phyloP scores from a whole-genome alignment of 2,797 vertebrate genomes.

The Lepilemur septentrionalis region DNA sequence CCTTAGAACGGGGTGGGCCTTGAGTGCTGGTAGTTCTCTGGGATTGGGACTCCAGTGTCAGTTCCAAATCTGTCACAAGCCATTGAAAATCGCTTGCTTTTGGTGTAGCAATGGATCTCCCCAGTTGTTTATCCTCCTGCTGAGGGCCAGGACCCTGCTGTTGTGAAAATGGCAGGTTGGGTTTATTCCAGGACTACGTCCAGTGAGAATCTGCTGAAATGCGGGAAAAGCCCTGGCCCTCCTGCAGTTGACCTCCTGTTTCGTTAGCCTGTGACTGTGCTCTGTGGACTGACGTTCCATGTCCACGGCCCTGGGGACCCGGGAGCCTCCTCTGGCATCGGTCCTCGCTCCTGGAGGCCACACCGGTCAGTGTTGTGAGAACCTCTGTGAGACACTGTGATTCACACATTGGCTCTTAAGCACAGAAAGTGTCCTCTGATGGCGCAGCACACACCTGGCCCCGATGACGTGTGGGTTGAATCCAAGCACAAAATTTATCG shows the following conservation, averaged over 20 bases:
- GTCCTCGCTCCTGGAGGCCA: accelerated
- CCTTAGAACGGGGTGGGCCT: neutral
- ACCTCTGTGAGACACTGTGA: neutral
- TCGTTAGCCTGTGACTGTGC: neutral
- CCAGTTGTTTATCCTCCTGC: neutral
- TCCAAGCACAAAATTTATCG: neutral
- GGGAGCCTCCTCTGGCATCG: neutral
- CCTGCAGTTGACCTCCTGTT: neutral
- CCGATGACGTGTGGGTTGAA: accelerated
- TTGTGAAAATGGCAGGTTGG: neutral
- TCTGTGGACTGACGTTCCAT: neutral
- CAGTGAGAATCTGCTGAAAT: neutral
- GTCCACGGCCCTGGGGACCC: neutral
- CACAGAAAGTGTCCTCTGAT: accelerated
- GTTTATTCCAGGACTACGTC: neutral
- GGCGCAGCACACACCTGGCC: neutral
- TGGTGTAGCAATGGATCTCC: neutral
- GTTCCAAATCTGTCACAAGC: neutral
- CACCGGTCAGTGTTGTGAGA: accelerated
- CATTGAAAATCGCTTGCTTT: neutral
- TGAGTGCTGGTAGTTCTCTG: neutral
- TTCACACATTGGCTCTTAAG: neutral
- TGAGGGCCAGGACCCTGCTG: neutral
- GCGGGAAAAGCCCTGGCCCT: neutral
- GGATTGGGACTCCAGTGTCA: neutral